These are phyloP conservation scores for Sphaeridia pumilis DNA, from an alignment of 2,888 invertebrate species.

Conservation along the genomic window DNA sequence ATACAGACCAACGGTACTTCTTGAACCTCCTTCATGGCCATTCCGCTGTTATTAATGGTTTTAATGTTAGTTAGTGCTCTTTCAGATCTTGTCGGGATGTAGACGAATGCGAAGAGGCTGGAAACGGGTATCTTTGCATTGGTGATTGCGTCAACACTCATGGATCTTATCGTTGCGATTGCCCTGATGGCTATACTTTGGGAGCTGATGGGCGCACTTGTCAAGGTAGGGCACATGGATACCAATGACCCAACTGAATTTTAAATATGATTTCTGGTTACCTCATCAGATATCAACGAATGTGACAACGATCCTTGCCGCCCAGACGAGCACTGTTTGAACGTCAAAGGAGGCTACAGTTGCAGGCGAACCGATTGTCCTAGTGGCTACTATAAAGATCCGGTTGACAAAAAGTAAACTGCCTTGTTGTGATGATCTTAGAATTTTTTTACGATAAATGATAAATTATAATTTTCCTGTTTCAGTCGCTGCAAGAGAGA, in stretches of 20 bases:
- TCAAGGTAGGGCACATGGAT: slow-evolving; percentile 51
- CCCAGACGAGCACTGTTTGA: slow-evolving; percentile 68
- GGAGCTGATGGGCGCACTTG: slow-evolving; percentile 66
- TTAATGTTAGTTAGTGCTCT: not conserved
- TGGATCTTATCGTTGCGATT: slow-evolving; percentile 62
- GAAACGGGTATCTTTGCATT: slow-evolving; percentile 42
- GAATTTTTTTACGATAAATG: not conserved
- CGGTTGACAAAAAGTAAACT: no score
- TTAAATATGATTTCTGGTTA: slow-evolving; percentile 3
- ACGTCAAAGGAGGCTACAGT: slow-evolving; percentile 75
- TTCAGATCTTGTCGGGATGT: slow-evolving; percentile 43
- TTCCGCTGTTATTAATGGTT: not conserved
- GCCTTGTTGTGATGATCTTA: not conserved
- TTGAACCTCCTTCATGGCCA: not conserved
- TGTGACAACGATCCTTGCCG: slow-evolving; percentile 46
- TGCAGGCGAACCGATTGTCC: slow-evolving; percentile 82
- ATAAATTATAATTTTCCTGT: not conserved
- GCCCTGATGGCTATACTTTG: slow-evolving; percentile 66
- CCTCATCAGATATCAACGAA: slow-evolving; percentile 57
- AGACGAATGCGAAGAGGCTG: slow-evolving; percentile 31
- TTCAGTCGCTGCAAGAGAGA: slow-evolving; percentile 33
- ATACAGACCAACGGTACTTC: slow-evolving; percentile 53
- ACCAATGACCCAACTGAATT: not conserved
- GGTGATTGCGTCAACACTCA: slow-evolving; percentile 75
- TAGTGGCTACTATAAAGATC: slow-evolving; percentile 66